These are phyloP conservation scores for Agrochola circellaris DNA, from an alignment of 2,888 invertebrate genomes.

Conservation along the genomic window DNA sequence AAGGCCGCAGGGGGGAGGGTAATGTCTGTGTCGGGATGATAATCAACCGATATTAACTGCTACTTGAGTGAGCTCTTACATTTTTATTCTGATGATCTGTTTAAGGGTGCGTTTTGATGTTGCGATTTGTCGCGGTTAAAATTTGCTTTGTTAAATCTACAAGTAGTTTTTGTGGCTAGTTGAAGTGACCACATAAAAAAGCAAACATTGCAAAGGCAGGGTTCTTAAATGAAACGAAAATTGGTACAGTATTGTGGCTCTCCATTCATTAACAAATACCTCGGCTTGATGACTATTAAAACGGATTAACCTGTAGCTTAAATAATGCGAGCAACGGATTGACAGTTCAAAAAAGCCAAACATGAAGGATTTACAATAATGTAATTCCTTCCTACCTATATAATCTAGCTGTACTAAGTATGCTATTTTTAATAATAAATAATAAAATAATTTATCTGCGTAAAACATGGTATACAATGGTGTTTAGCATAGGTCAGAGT, in stretches of 20 bases:
- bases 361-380: neutral
- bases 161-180: no score
- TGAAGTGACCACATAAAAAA: neutral
- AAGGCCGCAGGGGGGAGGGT: constrained; percentile 35
- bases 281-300: neutral
- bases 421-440: no score
- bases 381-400: neutral
- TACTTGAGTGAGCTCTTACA: constrained; percentile 68
- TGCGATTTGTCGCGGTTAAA: constrained; percentile 34
- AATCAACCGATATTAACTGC: constrained; percentile 78
- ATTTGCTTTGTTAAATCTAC: no score
- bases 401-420: neutral
- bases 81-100: constrained; percentile 77
- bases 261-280: neutral
- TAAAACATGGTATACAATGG: no score
- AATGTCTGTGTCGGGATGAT: constrained; percentile 71
- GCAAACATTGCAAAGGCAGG: neutral
- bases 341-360: no score
- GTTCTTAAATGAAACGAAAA: neutral
- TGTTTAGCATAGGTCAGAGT: no score
- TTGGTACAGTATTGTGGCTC: neutral
- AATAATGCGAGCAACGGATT: neutral
- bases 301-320: neutral
- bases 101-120: constrained; percentile 64
- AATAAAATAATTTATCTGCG: no score